A percentile compares a stretch with the other conserved stretches of the same genome.
These are phyloP conservation scores for Pachycephus smyrnensis DNA, from an alignment of 2,888 invertebrate genomes.

Conservation along the genomic window DNA sequence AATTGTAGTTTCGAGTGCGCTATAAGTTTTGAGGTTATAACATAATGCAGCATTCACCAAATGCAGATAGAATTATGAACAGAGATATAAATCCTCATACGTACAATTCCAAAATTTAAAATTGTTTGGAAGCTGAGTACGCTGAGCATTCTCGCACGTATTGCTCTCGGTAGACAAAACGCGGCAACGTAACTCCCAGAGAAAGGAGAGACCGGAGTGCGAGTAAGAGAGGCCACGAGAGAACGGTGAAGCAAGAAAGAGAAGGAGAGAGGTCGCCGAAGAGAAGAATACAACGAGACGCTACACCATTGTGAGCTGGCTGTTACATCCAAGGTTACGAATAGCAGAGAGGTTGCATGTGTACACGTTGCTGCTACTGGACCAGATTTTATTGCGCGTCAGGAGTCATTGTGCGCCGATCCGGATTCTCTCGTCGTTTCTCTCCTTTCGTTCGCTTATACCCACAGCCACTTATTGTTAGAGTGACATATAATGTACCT, in stretches of 20 bases:
- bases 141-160: neutral
- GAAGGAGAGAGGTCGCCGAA: conserved; percentile 27
- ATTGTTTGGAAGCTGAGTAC: neutral
- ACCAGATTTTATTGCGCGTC: conserved; percentile 13
- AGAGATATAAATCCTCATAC: neutral
- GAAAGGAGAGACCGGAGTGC: neutral
- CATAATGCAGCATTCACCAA: neutral
- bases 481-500: neutral
- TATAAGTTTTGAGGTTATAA: neutral
- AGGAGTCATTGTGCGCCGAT: neutral
- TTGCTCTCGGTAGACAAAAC: conserved; percentile 5
- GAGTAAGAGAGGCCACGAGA: neutral
- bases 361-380: conserved; percentile 9
- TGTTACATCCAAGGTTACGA: conserved; percentile 49
- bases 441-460: neutral
- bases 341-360: conserved; percentile 24
- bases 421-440: neutral
- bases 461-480: neutral
- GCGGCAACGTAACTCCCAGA: neutral
- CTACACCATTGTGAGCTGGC: conserved; percentile 41
- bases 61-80: neutral
- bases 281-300: conserved; percentile 30
- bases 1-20: too few species aligned
- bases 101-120: neutral
- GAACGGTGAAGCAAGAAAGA: conserved; percentile 1